A percentile compares a stretch with the other conserved stretches of the same genome.
Evolutionary conservation across 2,113 vertebrate genomes (phyloP).

Genomic region (Malurus cyaneus): DNA sequence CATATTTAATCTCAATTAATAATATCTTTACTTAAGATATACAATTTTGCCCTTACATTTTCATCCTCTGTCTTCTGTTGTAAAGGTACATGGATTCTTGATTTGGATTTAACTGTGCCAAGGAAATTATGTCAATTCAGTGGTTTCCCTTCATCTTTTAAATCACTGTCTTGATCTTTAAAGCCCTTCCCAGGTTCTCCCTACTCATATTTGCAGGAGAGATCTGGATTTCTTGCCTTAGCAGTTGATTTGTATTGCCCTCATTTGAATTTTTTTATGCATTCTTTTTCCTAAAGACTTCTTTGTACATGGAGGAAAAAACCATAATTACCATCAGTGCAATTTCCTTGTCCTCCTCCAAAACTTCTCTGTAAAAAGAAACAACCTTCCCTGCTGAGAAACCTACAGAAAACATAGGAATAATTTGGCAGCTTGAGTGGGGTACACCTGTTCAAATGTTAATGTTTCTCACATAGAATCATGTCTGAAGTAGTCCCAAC

Average conservation of each 20-base stretch:
- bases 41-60: background rate
- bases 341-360: background rate
- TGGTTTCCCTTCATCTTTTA: background rate
- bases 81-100: background rate
- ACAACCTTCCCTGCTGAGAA: background rate
- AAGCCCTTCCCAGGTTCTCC: background rate
- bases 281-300: background rate
- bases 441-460: background rate
- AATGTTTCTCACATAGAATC: background rate
- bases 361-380: background rate
- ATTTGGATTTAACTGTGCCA: background rate
- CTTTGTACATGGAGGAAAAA: background rate
- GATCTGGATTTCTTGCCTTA: background rate
- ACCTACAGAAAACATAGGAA: background rate
- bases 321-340: background rate
- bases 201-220: background rate
- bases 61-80: background rate
- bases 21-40: background rate
- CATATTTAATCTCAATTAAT: background rate
- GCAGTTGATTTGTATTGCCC: background rate
- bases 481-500: background rate
- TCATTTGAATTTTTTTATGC: background rate
- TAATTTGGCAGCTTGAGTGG: background rate
- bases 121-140: background rate
- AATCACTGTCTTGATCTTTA: background rate